phyloP scores from a whole-genome alignment of 2,113 vertebrate genomes.

The Onychostoma macrolepis region DNA sequence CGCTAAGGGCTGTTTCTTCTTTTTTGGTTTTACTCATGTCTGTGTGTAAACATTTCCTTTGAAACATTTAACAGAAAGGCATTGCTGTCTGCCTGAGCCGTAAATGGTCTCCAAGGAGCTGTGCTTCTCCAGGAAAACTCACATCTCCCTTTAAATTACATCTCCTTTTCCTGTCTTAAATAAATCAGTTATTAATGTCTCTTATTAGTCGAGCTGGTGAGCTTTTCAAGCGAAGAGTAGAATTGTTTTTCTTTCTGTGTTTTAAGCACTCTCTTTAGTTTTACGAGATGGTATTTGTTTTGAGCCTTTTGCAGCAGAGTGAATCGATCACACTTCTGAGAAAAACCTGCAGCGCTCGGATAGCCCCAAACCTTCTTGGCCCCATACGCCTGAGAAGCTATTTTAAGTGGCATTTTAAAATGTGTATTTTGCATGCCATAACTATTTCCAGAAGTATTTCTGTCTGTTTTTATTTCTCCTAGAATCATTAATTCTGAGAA shows the following conservation, averaged over 20 bases:
- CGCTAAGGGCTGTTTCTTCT: slow-evolving; percentile 20
- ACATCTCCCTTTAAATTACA: slow-evolving; percentile 8
- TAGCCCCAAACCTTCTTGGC: neutral
- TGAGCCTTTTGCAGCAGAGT: slow-evolving; percentile 3
- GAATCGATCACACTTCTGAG: slow-evolving; percentile 27
- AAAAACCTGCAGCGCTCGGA: slow-evolving; percentile 6
- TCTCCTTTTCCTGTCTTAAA: slow-evolving; percentile 15
- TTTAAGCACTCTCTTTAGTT: slow-evolving; percentile 59
- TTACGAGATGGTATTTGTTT: slow-evolving; percentile 53
- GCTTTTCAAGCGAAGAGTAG: slow-evolving; percentile 59
- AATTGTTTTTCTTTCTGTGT: slow-evolving; percentile 68
- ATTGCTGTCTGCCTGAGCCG: slow-evolving; percentile 23
- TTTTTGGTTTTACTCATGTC: slow-evolving; percentile 4
- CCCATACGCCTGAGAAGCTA: neutral
- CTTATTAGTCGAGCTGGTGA: slow-evolving; percentile 58
- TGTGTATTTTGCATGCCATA: slow-evolving; percentile 7
- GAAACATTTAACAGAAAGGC: slow-evolving; percentile 48
- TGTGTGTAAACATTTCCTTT: slow-evolving; percentile 32
- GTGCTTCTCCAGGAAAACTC: slow-evolving; percentile 35
- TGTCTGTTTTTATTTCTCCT: slow-evolving; percentile 29
- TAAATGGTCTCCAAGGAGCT: slow-evolving; percentile 45
- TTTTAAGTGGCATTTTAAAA: slow-evolving; percentile 25
- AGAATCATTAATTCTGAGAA: slow-evolving; percentile 38
- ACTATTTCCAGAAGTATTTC: slow-evolving; percentile 26
- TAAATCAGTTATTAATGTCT: slow-evolving; percentile 66